phyloP scores from a whole-genome alignment of 2,888 invertebrate genomes.

The Bhutanitis thaidina region DNA sequence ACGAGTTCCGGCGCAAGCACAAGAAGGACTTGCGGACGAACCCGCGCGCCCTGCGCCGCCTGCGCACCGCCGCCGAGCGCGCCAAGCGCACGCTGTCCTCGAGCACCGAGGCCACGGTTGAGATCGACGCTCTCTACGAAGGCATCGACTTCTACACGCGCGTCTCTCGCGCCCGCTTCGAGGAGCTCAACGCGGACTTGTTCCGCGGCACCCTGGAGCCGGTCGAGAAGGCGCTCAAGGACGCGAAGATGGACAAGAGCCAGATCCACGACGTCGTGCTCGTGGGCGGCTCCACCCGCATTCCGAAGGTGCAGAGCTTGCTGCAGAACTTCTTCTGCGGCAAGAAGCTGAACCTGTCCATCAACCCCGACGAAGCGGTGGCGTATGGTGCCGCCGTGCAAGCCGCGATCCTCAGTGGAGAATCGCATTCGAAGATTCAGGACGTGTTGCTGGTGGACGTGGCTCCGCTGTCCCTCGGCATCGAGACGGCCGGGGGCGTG shows the following conservation, averaged over 20 bases:
- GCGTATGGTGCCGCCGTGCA: slow-evolving; percentile 89
- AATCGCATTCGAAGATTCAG: slow-evolving; percentile 87
- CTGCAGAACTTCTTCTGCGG: slow-evolving; percentile 88
- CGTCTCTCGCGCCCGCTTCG: slow-evolving; percentile 86
- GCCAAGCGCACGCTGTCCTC: slow-evolving; percentile 89
- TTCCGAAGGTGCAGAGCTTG: slow-evolving; percentile 88
- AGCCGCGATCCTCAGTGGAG: slow-evolving; percentile 85
- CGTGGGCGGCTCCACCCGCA: slow-evolving; percentile 90
- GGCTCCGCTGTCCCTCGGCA: slow-evolving; percentile 83
- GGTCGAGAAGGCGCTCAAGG: slow-evolving; percentile 87
- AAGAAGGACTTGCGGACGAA: slow-evolving; percentile 84
- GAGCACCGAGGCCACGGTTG: slow-evolving; percentile 86
- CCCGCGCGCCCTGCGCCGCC: slow-evolving; percentile 83
- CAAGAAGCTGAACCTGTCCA: slow-evolving; percentile 85
- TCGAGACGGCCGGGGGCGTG: slow-evolving; percentile 90
- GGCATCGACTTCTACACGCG: slow-evolving; percentile 85
- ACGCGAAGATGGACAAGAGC: slow-evolving; percentile 88
- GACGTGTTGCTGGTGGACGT: slow-evolving; percentile 82
- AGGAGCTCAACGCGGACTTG: slow-evolving; percentile 85
- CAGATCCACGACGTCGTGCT: slow-evolving; percentile 89
- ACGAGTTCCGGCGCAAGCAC: slow-evolving; percentile 86
- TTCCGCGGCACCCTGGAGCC: slow-evolving; percentile 87
- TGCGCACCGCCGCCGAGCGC: slow-evolving; percentile 87
- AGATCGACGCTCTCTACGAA: slow-evolving; percentile 87
- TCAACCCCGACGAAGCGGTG: slow-evolving; percentile 90